Evolutionary conservation across 64 coral and sea anemone genomes (phyloP), one percentile per base, ranked within the genome.

Genomic region (Stichodactyla mertensii): DNA sequence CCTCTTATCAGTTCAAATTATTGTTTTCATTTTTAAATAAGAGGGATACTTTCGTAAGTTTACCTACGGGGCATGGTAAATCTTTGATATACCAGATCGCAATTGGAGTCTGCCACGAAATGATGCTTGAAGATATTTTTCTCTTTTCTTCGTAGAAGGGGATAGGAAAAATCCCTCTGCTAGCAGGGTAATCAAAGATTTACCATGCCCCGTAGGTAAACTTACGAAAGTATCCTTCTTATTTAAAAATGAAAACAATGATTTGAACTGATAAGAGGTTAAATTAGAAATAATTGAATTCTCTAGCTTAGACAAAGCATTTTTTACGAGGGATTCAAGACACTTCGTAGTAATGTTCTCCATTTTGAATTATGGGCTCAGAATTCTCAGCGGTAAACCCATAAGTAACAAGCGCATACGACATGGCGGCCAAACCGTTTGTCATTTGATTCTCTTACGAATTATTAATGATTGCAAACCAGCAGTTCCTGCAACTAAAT

Each of bases 161-260:
- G n/a, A n/a, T n/a, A n/a, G n/a, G n/a, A n/a, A n/a, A n/a, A n/a
- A n/a, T n/a, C n/a, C n/a, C n/a, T n/a, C n/a, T n/a, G n/a, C n/a
- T n/a, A n/a, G n/a, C n/a, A n/a, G n/a, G n/a, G n/a, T n/a, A n/a
- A 85, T 85, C 6, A 85, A 57, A 26, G 55, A 61, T 61, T 85
- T 85, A 4, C 83, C 83, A 45, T 61, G 23, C 7, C 83, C 83
- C 2, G 83, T 85, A 5, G 83, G 83, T 2, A 85, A 56, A 9
- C 52, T 10, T 12, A 54, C 62, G 20, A 24, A 51, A 13, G 23
- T 51, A 8, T 51, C 59, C 5, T 0, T 77, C 20, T 12, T 11
- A 80, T 27, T 80, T 54, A 80, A 31, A 45, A 80, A 80, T 6
- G 78, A 80, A n/a, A 52, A 80, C 28, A 80, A 54, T 10, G 78